These are phyloP conservation scores for Thereva nobilitata DNA, from an alignment of 2,888 invertebrate genomes.

Conservation along the genomic window DNA sequence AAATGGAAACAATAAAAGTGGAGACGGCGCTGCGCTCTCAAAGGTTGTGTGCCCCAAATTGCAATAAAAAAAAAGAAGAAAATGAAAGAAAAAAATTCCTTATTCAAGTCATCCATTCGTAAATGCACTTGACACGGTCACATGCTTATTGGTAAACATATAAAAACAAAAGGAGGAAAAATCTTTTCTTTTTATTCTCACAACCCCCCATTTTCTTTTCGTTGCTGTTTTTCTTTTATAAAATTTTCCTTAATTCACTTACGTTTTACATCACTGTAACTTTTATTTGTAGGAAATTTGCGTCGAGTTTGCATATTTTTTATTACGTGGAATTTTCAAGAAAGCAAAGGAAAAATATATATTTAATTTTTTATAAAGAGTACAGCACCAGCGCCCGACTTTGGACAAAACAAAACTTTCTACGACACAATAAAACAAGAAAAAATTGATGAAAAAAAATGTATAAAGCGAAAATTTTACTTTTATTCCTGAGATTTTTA, in stretches of 20 bases:
- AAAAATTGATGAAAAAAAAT: too few species aligned
- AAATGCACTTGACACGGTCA: slow-evolving; percentile 34
- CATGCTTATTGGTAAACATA: slow-evolving; percentile 32
- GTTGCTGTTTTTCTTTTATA: too few species aligned
- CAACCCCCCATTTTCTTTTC: too few species aligned
- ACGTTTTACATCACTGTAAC: slow-evolving; percentile 9
- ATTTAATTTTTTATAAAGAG: background rate
- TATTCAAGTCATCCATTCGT: background rate
- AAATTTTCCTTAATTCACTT: slow-evolving; percentile 3
- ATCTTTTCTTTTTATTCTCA: background rate
- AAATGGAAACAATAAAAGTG: too few species aligned
- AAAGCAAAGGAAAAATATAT: too few species aligned
- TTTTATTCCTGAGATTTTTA: too few species aligned
- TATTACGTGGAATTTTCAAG: slow-evolving; percentile 25
- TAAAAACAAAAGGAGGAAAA: background rate
- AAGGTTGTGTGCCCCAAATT: slow-evolving; percentile 30
- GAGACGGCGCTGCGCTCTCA: slow-evolving; percentile 3
- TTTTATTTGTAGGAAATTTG: slow-evolving; percentile 2
- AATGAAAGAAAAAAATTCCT: slow-evolving; percentile 5
- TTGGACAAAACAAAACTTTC: slow-evolving; percentile 17
- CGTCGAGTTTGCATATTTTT: slow-evolving; percentile 23
- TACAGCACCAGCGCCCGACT: background rate
- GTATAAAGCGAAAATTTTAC: too few species aligned
- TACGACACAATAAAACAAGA: slow-evolving; percentile 2
- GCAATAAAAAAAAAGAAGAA: slow-evolving; percentile 18